Evolutionary conservation across 2,113 vertebrate species (phyloP).

Genomic region (Orthochromis malagaraziensis): DNA sequence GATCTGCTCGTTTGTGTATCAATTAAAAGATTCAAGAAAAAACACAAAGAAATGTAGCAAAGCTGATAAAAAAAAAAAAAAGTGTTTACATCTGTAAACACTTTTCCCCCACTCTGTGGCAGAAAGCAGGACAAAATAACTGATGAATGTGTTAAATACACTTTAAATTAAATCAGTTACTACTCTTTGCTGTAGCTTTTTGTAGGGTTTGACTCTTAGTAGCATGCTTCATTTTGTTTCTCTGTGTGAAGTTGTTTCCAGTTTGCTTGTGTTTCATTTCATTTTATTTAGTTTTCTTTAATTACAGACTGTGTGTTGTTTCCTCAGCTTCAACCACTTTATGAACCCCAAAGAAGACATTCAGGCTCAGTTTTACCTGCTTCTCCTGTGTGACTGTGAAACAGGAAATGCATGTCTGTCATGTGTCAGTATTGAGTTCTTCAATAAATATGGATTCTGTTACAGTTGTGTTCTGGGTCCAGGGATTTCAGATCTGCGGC

Average conservation of each 20-base stretch:
- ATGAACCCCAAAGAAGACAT: neutral
- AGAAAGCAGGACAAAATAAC: neutral
- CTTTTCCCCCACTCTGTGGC: neutral
- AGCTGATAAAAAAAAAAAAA: neutral
- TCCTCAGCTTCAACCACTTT: neutral
- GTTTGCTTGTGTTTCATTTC: neutral
- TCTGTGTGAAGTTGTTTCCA: neutral
- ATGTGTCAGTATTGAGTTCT: neutral
- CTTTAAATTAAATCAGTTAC: neutral
- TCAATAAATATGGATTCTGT: neutral
- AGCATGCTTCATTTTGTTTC: neutral
- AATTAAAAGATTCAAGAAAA: neutral
- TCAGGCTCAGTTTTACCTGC: neutral
- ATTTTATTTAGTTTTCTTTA: neutral
- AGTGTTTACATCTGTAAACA: neutral
- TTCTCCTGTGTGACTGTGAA: neutral
- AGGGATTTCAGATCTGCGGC: accelerated
- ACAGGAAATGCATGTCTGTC: neutral
- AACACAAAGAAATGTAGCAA: neutral
- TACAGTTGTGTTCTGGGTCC: neutral
- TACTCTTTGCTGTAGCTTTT: neutral
- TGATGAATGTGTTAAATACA: neutral
- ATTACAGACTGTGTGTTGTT: neutral
- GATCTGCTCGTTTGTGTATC: neutral
- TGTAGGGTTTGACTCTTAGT: neutral